Conservation (phyloP, 2,113 vertebrate species). For the rabbit (Oryctolagus cuniculus) region mOryCun1.1 NC_091442.1:76415001-76415500, state of each 20-base stretch:
- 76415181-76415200: not conserved
- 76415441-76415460: not conserved
- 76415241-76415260: not conserved
- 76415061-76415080: not conserved
- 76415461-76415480: no score
- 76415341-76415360: not conserved
- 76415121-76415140: not conserved
- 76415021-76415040: constrained; percentile 57
- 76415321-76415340: not conserved
- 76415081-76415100: not conserved
- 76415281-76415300: not conserved
- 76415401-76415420: not conserved
- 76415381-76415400: not conserved
- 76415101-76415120: not conserved
- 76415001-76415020: constrained; percentile 54
- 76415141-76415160: not conserved
- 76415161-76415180: not conserved
- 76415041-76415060: constrained; percentile 67
- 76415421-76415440: not conserved
- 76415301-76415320: not conserved
- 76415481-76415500: no score
- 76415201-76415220: not conserved
- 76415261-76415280: not conserved
- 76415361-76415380: not conserved
- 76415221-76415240: not conserved